Evolutionary conservation across 92 coral and sea anemone species (phyloP).

Genomic region (Blastomussa wellsi): DNA sequence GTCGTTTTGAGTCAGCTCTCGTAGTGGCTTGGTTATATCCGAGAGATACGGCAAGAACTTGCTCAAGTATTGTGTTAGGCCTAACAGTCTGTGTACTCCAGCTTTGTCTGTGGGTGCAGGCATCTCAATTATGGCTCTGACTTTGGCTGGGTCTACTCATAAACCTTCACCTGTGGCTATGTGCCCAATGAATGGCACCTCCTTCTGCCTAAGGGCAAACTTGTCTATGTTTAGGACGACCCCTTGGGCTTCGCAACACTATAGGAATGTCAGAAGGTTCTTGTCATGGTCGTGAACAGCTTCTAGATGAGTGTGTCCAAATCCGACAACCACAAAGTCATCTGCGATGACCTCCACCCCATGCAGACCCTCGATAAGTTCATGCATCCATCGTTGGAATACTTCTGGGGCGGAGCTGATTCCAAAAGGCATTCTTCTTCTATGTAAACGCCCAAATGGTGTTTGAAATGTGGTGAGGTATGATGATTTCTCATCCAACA

Average conservation of each 20-base stretch:
- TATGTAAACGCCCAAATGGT: slow-evolving; percentile 46
- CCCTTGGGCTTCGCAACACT: slow-evolving; percentile 19
- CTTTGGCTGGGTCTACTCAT: slow-evolving; percentile 40
- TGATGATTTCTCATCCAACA: slow-evolving; percentile 14
- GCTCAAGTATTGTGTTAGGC: neutral
- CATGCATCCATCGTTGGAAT: neutral
- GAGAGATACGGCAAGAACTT: neutral
- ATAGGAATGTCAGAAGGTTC: neutral
- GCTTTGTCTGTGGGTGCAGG: slow-evolving; percentile 47
- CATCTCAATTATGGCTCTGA: slow-evolving; percentile 39
- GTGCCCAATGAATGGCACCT: slow-evolving; percentile 59
- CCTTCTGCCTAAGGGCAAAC: slow-evolving; percentile 7
- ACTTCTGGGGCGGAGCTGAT: neutral
- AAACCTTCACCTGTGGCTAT: slow-evolving; percentile 43
- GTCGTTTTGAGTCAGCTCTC: neutral
- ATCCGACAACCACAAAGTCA: slow-evolving; percentile 10
- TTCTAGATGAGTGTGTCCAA: neutral
- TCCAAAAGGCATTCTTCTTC: slow-evolving; percentile 1
- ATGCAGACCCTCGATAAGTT: neutral
- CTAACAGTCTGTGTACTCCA: slow-evolving; percentile 37
- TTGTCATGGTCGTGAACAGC: neutral
- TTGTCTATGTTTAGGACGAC: no score
- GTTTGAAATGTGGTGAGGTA: slow-evolving; percentile 42
- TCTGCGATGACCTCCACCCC: neutral
- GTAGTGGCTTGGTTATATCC: neutral